A percentile compares a stretch with the other conserved stretches of the same genome.
These are phyloP conservation scores for Oligia latruncula DNA, from an alignment of 2,888 invertebrate genomes.

Conservation along the genomic window DNA sequence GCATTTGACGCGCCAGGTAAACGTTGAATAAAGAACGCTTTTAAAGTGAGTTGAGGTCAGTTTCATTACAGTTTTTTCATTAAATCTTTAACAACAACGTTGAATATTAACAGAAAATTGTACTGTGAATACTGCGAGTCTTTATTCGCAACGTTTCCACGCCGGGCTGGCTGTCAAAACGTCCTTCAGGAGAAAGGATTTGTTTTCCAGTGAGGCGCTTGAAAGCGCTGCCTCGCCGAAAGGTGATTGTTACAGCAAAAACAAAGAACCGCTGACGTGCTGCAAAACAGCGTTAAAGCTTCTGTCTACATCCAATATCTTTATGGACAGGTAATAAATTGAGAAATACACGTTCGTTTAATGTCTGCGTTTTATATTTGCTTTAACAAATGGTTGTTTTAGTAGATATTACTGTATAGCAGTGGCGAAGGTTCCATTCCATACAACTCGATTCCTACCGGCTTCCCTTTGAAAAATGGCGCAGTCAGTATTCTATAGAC, in stretches of 20 bases:
- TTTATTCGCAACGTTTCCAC: constrained; percentile 35
- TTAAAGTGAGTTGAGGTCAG: constrained; percentile 29
- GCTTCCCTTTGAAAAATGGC: too few relatives aligned
- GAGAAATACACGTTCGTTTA: constrained; percentile 18
- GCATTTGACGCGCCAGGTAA: constrained; percentile 39
- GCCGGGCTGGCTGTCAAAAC: constrained; percentile 56
- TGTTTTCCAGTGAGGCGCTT: constrained; percentile 50
- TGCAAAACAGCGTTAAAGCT: constrained; percentile 50
- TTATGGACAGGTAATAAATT: constrained; percentile 50
- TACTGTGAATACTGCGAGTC: constrained; percentile 28
- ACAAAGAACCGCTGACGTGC: constrained; percentile 52
- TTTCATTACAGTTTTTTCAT: constrained; percentile 40
- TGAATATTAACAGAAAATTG: constrained; percentile 24
- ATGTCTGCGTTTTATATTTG: constrained; percentile 31
- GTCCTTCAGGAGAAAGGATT: constrained; percentile 54
- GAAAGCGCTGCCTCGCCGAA: constrained; percentile 46
- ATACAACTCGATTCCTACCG: too few relatives aligned
- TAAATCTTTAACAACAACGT: constrained; percentile 8
- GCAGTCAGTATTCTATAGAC: too few relatives aligned
- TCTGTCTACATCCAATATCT: constrained; percentile 40
- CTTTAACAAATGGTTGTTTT: constrained; percentile 15
- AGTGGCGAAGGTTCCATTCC: too few relatives aligned
- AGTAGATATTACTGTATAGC: constrained; percentile 6
- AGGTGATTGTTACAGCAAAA: constrained; percentile 56
- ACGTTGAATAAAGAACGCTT: constrained; percentile 38